These are phyloP conservation scores for Martes flavigula DNA, from an alignment of 2,797 vertebrate species.

Conservation along the genomic window DNA sequence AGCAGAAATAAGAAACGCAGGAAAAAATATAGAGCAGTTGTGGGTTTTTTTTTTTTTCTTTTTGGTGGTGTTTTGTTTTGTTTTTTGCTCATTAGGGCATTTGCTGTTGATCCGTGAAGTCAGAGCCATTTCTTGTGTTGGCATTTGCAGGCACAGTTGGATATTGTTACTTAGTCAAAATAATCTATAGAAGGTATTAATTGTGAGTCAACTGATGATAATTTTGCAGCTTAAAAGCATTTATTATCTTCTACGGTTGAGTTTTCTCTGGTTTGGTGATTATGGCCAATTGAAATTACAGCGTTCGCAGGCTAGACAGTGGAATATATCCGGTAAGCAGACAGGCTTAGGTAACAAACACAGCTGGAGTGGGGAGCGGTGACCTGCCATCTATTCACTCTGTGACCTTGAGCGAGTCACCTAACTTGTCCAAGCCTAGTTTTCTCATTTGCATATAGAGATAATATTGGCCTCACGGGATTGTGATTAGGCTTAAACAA, in stretches of 20 bases:
- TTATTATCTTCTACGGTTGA: slow-evolving; percentile 40
- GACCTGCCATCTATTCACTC: background rate
- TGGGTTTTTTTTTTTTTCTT: background rate
- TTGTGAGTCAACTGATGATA: slow-evolving; percentile 42
- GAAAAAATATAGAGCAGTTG: background rate
- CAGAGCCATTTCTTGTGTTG: background rate
- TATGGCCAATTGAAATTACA: background rate
- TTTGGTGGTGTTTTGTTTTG: background rate
- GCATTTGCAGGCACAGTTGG: slow-evolving; percentile 55
- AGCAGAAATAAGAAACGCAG: slow-evolving; percentile 41
- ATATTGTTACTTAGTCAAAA: slow-evolving; percentile 53
- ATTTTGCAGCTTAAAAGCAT: slow-evolving; percentile 37
- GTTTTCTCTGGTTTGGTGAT: slow-evolving; percentile 25
- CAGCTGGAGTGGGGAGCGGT: background rate
- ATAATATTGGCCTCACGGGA: background rate
- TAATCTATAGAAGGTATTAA: slow-evolving; percentile 65
- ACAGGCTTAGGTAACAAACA: background rate
- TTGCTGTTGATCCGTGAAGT: slow-evolving; percentile 25
- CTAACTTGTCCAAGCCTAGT: background rate
- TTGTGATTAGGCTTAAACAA: background rate
- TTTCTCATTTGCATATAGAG: background rate
- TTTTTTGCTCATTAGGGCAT: background rate
- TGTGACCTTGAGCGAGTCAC: background rate
- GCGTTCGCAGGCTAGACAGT: background rate
- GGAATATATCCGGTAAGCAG: background rate